These are phyloP conservation scores for Drosophila malerkotliana DNA, from an alignment of 1,140 invertebrate species.

Conservation along the genomic window DNA sequence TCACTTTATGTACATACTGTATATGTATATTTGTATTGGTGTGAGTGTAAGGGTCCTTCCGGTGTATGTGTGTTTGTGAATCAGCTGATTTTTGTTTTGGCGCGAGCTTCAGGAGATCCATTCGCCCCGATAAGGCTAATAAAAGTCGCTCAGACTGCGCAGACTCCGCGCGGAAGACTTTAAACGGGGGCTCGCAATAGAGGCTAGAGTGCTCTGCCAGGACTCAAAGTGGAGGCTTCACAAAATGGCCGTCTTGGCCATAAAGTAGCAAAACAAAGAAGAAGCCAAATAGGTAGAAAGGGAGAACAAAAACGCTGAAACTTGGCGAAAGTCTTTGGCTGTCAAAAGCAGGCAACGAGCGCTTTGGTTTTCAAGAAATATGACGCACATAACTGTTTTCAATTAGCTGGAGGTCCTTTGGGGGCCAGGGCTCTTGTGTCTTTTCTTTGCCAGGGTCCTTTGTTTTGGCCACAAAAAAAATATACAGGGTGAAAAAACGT, in stretches of 20 bases:
- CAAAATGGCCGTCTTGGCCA: constrained; percentile 50
- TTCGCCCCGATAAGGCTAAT: constrained; percentile 48
- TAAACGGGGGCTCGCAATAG: constrained; percentile 19
- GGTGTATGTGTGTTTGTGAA: constrained; percentile 21
- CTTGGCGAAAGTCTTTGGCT: constrained; percentile 47
- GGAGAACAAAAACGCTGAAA: constrained; percentile 9
- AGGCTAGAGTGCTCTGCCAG: neutral
- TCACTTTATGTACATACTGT: neutral
- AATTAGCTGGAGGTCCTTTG: constrained; percentile 56
- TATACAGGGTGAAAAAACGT: neutral
- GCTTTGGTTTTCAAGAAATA: constrained; percentile 55
- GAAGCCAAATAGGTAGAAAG: constrained; percentile 3
- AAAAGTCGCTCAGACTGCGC: constrained; percentile 30
- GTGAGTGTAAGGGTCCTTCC: constrained; percentile 9
- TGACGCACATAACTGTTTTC: constrained; percentile 67
- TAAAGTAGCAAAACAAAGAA: constrained; percentile 50
- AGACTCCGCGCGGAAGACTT: constrained; percentile 51
- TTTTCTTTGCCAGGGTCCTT: constrained; percentile 12
- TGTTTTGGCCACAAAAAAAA: neutral
- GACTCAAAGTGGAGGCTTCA: constrained; percentile 2
- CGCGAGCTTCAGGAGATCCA: constrained; percentile 49
- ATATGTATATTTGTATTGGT: constrained; percentile 1
- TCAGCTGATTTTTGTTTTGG: constrained; percentile 80
- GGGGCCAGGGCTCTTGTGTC: constrained; percentile 31
- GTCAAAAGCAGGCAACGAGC: constrained; percentile 49